phyloP scores from a whole-genome alignment of 2,113 vertebrate species.

The Alexandromys fortis region DNA sequence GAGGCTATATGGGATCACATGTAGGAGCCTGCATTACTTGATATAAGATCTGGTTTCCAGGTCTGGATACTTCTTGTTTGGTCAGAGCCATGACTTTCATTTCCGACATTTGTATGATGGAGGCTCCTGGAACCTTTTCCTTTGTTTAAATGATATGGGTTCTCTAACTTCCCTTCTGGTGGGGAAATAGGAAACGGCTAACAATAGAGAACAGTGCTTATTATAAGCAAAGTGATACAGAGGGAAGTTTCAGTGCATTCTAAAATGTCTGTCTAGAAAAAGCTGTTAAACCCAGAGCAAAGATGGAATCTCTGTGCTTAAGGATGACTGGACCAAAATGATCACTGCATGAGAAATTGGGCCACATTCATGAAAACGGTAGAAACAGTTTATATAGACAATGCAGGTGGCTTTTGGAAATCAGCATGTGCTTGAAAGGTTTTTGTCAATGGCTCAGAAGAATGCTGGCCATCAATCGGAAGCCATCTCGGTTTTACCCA shows the following conservation, averaged over 20 bases:
- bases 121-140: neutral
- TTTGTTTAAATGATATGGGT: neutral
- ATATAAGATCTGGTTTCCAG: slow-evolving; percentile 3
- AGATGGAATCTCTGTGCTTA: neutral
- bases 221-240: neutral
- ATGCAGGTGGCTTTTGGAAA: slow-evolving; percentile 31
- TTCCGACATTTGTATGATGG: slow-evolving; percentile 21
- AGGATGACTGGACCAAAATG: neutral
- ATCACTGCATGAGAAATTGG: slow-evolving; percentile 3
- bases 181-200: neutral
- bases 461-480: slow-evolving; percentile 5
- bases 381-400: neutral
- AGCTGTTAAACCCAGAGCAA: neutral
- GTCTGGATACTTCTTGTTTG: neutral
- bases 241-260: neutral
- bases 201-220: neutral
- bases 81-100: neutral
- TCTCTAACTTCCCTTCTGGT: neutral
- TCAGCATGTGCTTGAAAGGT: neutral
- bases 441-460: slow-evolving; percentile 26
- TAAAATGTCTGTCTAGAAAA: slow-evolving; percentile 22
- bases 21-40: neutral
- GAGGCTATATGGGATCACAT: neutral
- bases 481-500: neutral
- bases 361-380: neutral